These are phyloP conservation scores for Drosophila auraria DNA, from an alignment of 1,140 invertebrate genomes.

Conservation along the genomic window DNA sequence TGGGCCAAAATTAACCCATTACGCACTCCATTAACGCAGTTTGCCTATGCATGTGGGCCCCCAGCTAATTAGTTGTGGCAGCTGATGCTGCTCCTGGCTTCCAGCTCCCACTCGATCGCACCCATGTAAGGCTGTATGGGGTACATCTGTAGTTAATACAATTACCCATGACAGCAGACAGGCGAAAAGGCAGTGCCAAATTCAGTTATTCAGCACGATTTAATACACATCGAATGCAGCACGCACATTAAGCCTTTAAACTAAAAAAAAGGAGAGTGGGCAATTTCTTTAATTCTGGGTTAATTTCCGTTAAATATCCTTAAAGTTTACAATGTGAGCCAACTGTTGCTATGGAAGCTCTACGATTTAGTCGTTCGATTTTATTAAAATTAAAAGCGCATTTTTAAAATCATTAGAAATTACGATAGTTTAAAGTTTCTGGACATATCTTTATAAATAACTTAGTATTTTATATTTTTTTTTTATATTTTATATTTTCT, in stretches of 20 bases:
- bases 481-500: no score
- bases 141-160: conserved; percentile 44
- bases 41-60: conserved; percentile 69
- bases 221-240: conserved; percentile 48
- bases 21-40: conserved; percentile 77
- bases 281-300: no score
- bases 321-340: no score
- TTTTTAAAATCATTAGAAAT: no score
- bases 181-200: conserved; percentile 48
- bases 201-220: conserved; percentile 70
- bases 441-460: no score
- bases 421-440: no score
- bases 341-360: no score
- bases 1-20: conserved; percentile 76
- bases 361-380: no score
- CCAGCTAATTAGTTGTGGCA: conserved; percentile 76
- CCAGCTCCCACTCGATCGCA: conserved; percentile 2
- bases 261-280: no score
- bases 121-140: not conserved
- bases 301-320: no score
- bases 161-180: conserved; percentile 43
- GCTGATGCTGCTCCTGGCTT: conserved; percentile 46
- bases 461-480: no score
- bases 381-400: no score
- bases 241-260: not conserved